Base-by-base conservation (phyloP, 2,888 invertebrate species). In the Lepetodrilus schrolli region DNA sequence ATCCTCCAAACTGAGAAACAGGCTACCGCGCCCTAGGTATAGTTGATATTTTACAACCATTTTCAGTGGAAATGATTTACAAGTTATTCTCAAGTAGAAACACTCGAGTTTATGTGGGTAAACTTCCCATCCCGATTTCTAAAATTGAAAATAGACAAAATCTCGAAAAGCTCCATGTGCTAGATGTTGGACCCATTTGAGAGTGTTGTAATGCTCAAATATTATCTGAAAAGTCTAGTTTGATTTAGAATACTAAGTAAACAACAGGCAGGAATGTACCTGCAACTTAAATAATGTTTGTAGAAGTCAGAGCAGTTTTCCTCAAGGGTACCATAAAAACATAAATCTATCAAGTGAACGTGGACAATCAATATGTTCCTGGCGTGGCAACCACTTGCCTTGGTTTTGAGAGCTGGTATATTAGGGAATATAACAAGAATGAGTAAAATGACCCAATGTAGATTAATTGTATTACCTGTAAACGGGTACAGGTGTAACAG, bases 21-120 rank as follows among this genome's bases (percentile, higher is more conserved):
- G n/a, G 30, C 58, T 7, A 34, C 13, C 30, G n/a, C 34, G 17
- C 26, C n/a, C 10, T 17, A n/a, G 30, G 30, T 58, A 34, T 58
- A 58, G 26, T 58, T 58, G 58, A 34, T 26, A 30, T 58, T 58
- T 58, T 58, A 58, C 30, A 58, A 58, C 58, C 58, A 58, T 58
- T 17, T 58, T 30, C 26, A 58, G 34, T 58, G 58, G 58, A 58
- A 58, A 58, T 58, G 58, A 58, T 58, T 58, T 58, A 58, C 58
- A 58, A 58, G 26, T 58, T 34, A 34, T 58, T 58, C 58, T 58
- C 26, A 26, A 34, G 58, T n/a, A 10, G 34, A 34, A 58, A 26
- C 58, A 58, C 58, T 58, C 58, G 58, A 58, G 58, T 30, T n/a
- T 58, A 30, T 58, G 26, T 58, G 58, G 13, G 13, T 34, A 58